These are phyloP conservation scores for Aptenodytes patagonicus DNA, from an alignment of 2,113 vertebrate species.

Conservation along the genomic window DNA sequence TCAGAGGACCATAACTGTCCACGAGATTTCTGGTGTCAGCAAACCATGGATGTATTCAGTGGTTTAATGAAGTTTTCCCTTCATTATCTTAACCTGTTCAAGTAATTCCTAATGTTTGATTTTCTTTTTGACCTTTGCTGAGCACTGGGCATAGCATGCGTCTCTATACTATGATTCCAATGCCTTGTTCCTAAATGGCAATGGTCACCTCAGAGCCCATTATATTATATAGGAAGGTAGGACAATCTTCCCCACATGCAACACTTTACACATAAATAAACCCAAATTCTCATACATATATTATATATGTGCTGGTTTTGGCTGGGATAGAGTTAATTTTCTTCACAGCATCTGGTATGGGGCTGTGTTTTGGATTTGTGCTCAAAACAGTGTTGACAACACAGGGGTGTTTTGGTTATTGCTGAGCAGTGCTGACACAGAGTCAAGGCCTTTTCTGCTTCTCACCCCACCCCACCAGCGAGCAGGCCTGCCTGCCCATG, in stretches of 20 bases:
- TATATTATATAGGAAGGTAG: not conserved
- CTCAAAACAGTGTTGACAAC: too few species aligned
- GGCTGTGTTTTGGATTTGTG: too few species aligned
- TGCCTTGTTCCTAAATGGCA: not conserved
- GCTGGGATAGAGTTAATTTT: too few species aligned
- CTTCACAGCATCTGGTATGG: too few species aligned
- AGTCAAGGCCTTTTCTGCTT: too few species aligned
- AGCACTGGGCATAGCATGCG: not conserved
- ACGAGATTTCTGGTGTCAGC: not conserved
- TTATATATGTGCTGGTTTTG: too few species aligned
- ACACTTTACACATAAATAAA: not conserved
- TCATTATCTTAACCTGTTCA: not conserved
- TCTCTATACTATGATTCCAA: not conserved
- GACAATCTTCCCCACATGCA: not conserved
- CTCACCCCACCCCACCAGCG: too few species aligned
- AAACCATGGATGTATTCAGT: not conserved
- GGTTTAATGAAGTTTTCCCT: not conserved
- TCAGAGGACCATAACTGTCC: not conserved
- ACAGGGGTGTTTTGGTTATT: too few species aligned
- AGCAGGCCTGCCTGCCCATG: too few species aligned
- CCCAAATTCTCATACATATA: not conserved
- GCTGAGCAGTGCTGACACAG: too few species aligned
- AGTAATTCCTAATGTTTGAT: not conserved
- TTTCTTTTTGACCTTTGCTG: not conserved
- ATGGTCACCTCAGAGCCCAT: not conserved